A percentile compares a stretch with the other conserved stretches of the same genome.
phyloP scores from a whole-genome alignment of 2,888 invertebrate species.

The Thyatira batis region DNA sequence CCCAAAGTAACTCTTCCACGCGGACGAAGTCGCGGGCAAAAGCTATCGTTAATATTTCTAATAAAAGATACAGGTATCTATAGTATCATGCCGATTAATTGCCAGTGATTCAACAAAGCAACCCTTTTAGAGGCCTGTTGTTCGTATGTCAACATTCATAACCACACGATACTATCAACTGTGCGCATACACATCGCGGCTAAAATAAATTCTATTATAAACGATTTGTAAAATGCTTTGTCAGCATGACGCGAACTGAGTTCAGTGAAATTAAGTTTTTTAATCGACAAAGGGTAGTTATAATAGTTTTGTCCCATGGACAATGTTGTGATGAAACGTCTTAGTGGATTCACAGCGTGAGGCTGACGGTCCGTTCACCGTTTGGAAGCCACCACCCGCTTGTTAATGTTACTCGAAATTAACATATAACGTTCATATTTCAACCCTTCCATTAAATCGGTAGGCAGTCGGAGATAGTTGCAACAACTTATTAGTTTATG shows the following conservation, averaged over 20 bases:
- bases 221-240: constrained; percentile 75
- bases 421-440: constrained; percentile 68
- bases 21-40: too few species aligned
- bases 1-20: too few species aligned
- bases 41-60: not conserved
- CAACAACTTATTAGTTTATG: constrained; percentile 50
- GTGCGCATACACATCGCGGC: constrained; percentile 47
- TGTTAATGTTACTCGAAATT: constrained; percentile 51
- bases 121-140: constrained; percentile 55
- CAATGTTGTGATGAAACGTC: constrained; percentile 72
- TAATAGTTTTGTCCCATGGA: constrained; percentile 68
- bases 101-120: constrained; percentile 56
- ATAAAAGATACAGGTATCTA: constrained; percentile 20
- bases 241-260: constrained; percentile 74
- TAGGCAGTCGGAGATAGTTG: constrained; percentile 39
- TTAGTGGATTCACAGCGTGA: constrained; percentile 70
- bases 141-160: constrained; percentile 68
- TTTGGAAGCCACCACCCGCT: constrained; percentile 71
- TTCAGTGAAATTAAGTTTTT: constrained; percentile 58
- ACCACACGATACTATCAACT: constrained; percentile 67
- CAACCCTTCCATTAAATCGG: constrained; percentile 59
- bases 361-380: constrained; percentile 58
- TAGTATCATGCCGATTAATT: constrained; percentile 65
- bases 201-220: constrained; percentile 72
- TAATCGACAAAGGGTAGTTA: constrained; percentile 48